phyloP scores from a whole-genome alignment of 2,888 invertebrate species.

The Drosophila flavopinicola region DNA sequence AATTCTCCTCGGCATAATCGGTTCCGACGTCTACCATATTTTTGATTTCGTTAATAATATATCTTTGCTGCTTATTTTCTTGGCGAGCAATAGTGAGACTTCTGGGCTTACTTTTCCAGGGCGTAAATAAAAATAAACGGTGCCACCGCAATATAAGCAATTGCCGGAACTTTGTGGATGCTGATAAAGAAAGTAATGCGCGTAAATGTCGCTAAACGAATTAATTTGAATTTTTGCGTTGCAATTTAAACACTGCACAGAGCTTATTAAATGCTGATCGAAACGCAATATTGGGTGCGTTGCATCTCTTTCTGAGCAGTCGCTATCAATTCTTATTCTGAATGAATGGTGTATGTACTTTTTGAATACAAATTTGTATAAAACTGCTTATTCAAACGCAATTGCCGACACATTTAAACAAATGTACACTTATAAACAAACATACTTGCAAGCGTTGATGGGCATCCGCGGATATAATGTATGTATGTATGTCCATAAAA shows the following conservation, averaged over 20 bases:
- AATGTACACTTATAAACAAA: not conserved
- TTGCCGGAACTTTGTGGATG: slow-evolving; percentile 56
- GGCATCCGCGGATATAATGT: not conserved
- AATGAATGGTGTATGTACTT: not conserved
- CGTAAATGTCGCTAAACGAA: slow-evolving; percentile 75
- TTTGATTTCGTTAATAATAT: not conserved
- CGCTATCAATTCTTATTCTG: slow-evolving; percentile 26
- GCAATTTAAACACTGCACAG: slow-evolving; percentile 79
- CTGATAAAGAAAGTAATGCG: slow-evolving; percentile 73
- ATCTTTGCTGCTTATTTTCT: slow-evolving; percentile 57
- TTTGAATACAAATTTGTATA: slow-evolving; percentile 5
- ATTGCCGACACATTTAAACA: slow-evolving; percentile 28
- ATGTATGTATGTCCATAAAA: not conserved
- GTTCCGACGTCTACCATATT: slow-evolving; percentile 55
- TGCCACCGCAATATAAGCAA: slow-evolving; percentile 81
- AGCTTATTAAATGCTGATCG: slow-evolving; percentile 64
- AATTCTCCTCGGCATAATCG: slow-evolving; percentile 24
- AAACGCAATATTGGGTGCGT: slow-evolving; percentile 76
- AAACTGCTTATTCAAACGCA: not conserved
- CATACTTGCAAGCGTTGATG: too few relatives aligned
- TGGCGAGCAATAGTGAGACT: slow-evolving; percentile 78
- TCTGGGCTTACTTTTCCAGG: slow-evolving; percentile 39
- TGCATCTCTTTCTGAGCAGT: slow-evolving; percentile 81
- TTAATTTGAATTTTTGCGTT: slow-evolving; percentile 55
- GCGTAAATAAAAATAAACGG: slow-evolving; percentile 73